Evolutionary conservation across 2,113 vertebrate species (phyloP).

Genomic region (Epinephelus moara): DNA sequence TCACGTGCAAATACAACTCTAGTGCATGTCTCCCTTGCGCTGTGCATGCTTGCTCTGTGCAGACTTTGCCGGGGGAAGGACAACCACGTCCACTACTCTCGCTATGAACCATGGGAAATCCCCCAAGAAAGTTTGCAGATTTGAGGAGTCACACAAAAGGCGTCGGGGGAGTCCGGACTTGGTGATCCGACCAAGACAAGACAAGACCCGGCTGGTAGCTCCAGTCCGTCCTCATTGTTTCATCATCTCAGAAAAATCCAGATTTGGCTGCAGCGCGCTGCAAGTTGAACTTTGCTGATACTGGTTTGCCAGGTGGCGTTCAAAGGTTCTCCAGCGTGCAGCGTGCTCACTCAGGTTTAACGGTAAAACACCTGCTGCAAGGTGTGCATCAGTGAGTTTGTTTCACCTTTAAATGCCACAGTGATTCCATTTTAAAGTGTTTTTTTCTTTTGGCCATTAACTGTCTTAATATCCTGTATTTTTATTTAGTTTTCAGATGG

Average conservation of each 20-base stretch:
- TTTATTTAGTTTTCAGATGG: slow-evolving; percentile 65
- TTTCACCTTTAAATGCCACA: no score
- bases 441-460: neutral
- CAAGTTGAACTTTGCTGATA: neutral
- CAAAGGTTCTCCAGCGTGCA: slow-evolving; percentile 16
- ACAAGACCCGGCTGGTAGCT: neutral
- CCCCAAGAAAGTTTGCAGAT: no score
- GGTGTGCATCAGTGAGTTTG: neutral
- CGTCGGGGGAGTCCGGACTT: no score
- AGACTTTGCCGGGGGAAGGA: no score
- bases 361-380: no score
- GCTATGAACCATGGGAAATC: no score
- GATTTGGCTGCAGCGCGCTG: neutral
- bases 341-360: accelerated
- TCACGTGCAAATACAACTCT: no score
- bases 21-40: no score
- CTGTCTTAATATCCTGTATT: neutral
- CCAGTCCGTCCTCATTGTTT: neutral
- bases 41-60: no score
- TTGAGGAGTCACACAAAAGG: no score
- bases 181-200: no score
- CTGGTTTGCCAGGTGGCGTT: neutral
- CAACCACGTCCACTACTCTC: no score
- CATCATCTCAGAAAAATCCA: neutral
- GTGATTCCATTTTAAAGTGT: neutral